phyloP scores from a whole-genome alignment of 2,888 invertebrate species.

The Leptinotarsa juncta region DNA sequence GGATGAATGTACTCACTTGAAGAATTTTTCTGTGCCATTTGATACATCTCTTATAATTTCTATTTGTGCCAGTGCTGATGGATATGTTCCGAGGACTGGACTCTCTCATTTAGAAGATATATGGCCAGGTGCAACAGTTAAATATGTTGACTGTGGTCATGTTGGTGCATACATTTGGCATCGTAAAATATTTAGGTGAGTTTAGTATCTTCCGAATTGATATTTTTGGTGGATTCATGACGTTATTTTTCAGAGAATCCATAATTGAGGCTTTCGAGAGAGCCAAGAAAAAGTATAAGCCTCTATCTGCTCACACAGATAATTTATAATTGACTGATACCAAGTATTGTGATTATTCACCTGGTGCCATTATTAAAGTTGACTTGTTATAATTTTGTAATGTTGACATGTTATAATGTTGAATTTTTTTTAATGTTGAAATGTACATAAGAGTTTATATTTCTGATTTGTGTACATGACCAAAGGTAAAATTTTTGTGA shows the following conservation, averaged over 20 bases:
- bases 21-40: constrained; percentile 88
- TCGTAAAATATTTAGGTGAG: constrained; percentile 87
- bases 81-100: constrained; percentile 89
- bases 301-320: constrained; percentile 48
- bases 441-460: constrained; percentile 22
- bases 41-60: constrained; percentile 93
- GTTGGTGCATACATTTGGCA: constrained; percentile 89
- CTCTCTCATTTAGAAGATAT: constrained; percentile 85
- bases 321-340: constrained; percentile 41
- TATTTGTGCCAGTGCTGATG: constrained; percentile 89
- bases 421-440: constrained; percentile 23
- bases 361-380: not conserved
- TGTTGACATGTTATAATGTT: constrained; percentile 5
- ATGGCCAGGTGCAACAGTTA: constrained; percentile 93
- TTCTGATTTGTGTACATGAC: constrained; percentile 2
- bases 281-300: constrained; percentile 68
- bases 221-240: too few species aligned
- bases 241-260: constrained; percentile 71
- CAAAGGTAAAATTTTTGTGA: constrained; percentile 29
- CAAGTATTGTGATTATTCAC: constrained; percentile 17
- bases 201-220: not conserved
- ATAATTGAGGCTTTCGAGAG: constrained; percentile 82
- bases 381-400: not conserved
- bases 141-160: constrained; percentile 90
- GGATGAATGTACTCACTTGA: constrained; percentile 98